phyloP scores from a whole-genome alignment of 2,113 vertebrate species.

The Egretta garzetta region DNA sequence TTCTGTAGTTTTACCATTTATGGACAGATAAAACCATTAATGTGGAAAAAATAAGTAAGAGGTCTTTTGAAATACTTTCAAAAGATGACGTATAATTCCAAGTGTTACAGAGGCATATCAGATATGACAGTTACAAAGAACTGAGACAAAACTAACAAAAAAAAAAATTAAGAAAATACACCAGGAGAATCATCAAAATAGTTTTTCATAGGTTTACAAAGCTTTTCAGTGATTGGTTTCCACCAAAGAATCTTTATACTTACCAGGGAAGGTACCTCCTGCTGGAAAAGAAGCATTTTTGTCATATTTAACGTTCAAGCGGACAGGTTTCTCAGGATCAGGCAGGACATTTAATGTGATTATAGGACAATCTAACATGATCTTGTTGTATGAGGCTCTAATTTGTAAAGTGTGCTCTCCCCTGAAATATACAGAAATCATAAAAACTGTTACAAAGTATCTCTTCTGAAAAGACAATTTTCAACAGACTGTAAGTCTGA shows the following conservation, averaged over 20 bases:
- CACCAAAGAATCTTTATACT: slow-evolving; percentile 5
- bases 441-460: background rate
- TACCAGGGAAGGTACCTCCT: slow-evolving; percentile 86
- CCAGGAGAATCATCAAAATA: background rate
- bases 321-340: slow-evolving; percentile 85
- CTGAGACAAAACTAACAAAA: background rate
- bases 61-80: background rate
- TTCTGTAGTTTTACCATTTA: background rate
- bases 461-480: background rate
- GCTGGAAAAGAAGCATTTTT: slow-evolving; percentile 75
- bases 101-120: background rate
- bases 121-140: background rate
- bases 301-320: slow-evolving; percentile 82
- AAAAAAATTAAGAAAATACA: background rate
- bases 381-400: slow-evolving; percentile 75
- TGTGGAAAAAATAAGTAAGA: background rate
- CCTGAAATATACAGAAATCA: slow-evolving; percentile 69
- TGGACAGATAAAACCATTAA: background rate
- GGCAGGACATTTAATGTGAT: slow-evolving; percentile 85
- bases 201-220: background rate
- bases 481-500: background rate
- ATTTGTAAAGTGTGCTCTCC: slow-evolving; percentile 84
- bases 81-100: background rate
- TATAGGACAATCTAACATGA: slow-evolving; percentile 74
- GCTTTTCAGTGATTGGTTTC: background rate